phyloP scores from a whole-genome alignment of 2,113 vertebrate genomes.

The Ellobius talpinus region DNA sequence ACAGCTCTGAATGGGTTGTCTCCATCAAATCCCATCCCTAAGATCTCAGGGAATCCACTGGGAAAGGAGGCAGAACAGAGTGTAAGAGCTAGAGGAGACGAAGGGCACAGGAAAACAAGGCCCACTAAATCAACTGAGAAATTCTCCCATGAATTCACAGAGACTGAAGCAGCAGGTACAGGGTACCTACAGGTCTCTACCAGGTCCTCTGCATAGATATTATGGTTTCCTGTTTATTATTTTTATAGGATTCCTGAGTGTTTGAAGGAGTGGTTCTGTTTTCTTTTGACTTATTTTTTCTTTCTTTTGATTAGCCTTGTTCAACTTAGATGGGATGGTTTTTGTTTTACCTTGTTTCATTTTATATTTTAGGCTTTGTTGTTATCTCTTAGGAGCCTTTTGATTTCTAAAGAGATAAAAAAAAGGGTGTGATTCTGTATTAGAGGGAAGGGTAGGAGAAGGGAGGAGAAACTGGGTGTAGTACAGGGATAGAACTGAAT shows the following conservation, averaged over 20 bases:
- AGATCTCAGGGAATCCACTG: not conserved
- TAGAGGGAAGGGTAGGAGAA: no score
- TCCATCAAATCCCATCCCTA: not conserved
- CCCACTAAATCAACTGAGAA: not conserved
- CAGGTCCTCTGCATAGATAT: not conserved
- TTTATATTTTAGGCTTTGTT: not conserved
- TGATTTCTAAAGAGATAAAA: not conserved
- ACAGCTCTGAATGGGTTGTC: not conserved
- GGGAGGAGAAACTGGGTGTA: not conserved
- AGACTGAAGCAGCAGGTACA: not conserved
- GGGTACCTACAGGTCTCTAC: accelerated
- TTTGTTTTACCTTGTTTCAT: not conserved
- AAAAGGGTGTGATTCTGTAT: no score
- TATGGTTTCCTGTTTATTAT: not conserved
- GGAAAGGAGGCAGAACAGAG: not conserved
- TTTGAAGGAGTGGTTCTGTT: not conserved
- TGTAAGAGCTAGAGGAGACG: not conserved
- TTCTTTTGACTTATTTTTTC: not conserved
- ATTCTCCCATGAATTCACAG: not conserved
- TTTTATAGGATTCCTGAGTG: not conserved
- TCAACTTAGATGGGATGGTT: not conserved
- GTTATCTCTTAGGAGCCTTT: not conserved
- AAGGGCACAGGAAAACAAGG: not conserved
- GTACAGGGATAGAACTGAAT: not conserved
- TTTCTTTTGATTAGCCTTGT: not conserved